phyloP scores from a whole-genome alignment of 2,888 invertebrate species.

The Campoplex capitator region DNA sequence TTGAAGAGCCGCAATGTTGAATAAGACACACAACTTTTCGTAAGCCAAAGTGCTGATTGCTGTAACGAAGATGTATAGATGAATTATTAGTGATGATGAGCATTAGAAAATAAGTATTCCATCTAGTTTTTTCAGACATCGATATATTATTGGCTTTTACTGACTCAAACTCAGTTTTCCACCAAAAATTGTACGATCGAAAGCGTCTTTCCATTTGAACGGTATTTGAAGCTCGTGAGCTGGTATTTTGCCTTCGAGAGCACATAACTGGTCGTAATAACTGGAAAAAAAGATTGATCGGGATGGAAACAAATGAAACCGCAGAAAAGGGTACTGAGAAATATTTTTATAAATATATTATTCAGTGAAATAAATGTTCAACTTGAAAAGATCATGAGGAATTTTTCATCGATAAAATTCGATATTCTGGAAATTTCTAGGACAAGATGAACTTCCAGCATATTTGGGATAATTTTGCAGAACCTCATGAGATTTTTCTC shows the following conservation, averaged over 20 bases:
- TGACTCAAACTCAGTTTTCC: slow-evolving; percentile 96
- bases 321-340: background rate
- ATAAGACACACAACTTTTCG: slow-evolving; percentile 97
- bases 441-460: too few relatives aligned
- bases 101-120: background rate
- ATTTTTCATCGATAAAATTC: too few relatives aligned
- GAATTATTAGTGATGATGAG: background rate
- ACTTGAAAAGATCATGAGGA: too few relatives aligned
- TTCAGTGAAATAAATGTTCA: background rate
- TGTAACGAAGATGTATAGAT: slow-evolving; percentile 80
- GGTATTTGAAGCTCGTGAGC: slow-evolving; percentile 97
- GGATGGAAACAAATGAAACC: background rate
- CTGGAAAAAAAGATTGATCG: slow-evolving; percentile 85
- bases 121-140: background rate
- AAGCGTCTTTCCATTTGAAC: slow-evolving; percentile 99
- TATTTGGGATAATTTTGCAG: too few relatives aligned
- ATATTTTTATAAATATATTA: background rate
- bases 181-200: slow-evolving; percentile 97
- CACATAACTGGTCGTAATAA: slow-evolving; percentile 98
- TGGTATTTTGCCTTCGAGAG: slow-evolving; percentile 97
- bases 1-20: slow-evolving; percentile 98
- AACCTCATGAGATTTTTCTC: background rate
- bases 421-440: too few relatives aligned
- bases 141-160: slow-evolving; percentile 77
- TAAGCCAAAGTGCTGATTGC: slow-evolving; percentile 95